phyloP scores from a whole-genome alignment of 2,113 vertebrate species.

The Muntiacus muntjak region DNA sequence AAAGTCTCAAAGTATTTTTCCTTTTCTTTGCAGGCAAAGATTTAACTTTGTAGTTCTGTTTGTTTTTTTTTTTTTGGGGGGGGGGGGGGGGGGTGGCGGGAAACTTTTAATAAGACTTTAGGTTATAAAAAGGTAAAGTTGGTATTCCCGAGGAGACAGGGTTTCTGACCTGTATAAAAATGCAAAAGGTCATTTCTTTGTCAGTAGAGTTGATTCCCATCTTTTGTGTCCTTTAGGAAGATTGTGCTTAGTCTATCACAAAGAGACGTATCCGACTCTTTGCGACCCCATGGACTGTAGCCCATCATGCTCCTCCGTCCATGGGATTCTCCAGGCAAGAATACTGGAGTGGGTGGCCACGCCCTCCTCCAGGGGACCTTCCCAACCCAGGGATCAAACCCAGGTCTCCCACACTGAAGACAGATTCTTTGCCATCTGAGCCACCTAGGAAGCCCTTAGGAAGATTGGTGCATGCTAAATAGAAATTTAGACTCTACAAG shows the following conservation, averaged over 20 bases:
- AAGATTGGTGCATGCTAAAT: neutral
- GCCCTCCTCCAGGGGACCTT: neutral
- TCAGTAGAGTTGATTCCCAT: neutral
- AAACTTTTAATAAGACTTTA: neutral
- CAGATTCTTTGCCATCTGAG: neutral
- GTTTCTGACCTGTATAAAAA: neutral
- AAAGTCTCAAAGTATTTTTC: neutral
- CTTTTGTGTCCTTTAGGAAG: neutral
- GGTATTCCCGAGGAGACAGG: neutral
- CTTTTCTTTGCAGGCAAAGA: neutral
- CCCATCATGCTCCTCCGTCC: neutral
- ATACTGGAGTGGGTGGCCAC: neutral
- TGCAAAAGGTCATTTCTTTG: neutral
- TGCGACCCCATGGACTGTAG: neutral
- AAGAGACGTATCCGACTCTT: neutral
- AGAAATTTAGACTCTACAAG: neutral
- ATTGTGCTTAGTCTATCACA: neutral
- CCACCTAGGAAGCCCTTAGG: neutral
- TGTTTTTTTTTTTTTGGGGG: neutral
- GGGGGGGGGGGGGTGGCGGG: accelerated
- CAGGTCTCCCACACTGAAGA: neutral
- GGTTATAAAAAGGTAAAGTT: neutral
- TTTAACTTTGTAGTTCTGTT: neutral
- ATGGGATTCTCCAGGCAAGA: neutral
- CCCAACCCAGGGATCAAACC: neutral